These are phyloP conservation scores for Chrysemys picta DNA, from an alignment of 2,113 vertebrate genomes.

Conservation along the genomic window DNA sequence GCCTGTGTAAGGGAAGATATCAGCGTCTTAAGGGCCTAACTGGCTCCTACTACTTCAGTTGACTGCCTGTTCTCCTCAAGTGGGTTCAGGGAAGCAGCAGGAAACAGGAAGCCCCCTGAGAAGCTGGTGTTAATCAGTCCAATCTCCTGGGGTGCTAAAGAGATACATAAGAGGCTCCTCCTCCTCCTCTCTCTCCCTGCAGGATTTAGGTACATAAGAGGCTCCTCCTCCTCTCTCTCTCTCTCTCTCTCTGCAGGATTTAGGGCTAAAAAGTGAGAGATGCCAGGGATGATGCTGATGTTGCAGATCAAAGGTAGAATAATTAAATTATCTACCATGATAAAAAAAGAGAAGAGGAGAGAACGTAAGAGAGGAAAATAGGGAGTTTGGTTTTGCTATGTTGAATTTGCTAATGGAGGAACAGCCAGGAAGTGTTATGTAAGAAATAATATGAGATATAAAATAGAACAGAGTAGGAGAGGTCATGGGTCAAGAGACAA, in stretches of 20 bases:
- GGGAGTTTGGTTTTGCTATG: neutral
- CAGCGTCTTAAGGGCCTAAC: too few species aligned
- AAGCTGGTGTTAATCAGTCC: too few species aligned
- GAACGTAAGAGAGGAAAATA: neutral
- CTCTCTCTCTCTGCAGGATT: neutral
- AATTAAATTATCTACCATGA: neutral
- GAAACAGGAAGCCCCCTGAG: too few species aligned
- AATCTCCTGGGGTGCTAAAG: too few species aligned
- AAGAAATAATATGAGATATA: neutral
- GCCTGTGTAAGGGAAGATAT: too few species aligned
- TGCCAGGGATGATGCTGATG: neutral
- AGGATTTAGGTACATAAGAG: too few species aligned
- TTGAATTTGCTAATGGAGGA: neutral
- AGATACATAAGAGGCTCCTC: too few species aligned
- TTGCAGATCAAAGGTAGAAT: neutral
- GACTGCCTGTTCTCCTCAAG: too few species aligned
- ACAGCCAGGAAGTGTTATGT: neutral
- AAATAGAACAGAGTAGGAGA: neutral
- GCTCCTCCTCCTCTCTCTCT: too few species aligned
- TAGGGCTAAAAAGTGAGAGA: neutral
- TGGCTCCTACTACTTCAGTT: too few species aligned
- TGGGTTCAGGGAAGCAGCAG: too few species aligned
- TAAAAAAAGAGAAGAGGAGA: neutral
- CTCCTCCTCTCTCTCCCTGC: too few species aligned
- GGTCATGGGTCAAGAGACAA: neutral